phyloP scores from a whole-genome alignment of 53 echinoderm and acorn worm species.

The Actinopyga echinites region DNA sequence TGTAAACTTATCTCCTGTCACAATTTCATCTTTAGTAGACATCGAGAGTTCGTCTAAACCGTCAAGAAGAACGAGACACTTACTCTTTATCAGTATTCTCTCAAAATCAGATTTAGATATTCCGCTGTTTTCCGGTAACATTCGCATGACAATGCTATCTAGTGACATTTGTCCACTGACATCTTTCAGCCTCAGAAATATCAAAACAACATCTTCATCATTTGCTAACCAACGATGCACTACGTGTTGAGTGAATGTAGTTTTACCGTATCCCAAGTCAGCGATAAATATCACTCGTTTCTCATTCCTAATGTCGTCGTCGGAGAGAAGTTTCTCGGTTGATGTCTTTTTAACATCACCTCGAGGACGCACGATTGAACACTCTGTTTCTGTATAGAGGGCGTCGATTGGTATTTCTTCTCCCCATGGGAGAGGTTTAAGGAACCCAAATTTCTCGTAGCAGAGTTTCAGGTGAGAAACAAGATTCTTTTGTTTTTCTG shows the following conservation, averaged over 20 bases:
- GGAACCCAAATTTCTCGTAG: too few relatives aligned
- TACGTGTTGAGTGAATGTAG: slow-evolving; percentile 16
- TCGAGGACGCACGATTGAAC: too few relatives aligned
- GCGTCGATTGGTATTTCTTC: too few relatives aligned
- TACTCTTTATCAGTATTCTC: not conserved
- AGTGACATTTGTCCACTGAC: not conserved
- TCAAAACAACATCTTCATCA: not conserved
- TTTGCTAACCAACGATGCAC: slow-evolving; percentile 10
- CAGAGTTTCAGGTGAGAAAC: too few relatives aligned
- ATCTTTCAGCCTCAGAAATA: slow-evolving; percentile 16
- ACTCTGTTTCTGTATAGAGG: too few relatives aligned
- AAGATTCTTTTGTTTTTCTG: too few relatives aligned
- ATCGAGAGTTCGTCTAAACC: slow-evolving; percentile 8
- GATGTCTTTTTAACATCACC: not conserved
- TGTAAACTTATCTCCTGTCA: not conserved
- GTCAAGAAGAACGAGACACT: slow-evolving; percentile 18
- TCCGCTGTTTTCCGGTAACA: not conserved
- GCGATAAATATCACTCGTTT: not conserved
- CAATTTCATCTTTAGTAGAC: not conserved
- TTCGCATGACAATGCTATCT: not conserved
- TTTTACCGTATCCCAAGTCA: slow-evolving; percentile 33
- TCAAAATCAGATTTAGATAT: slow-evolving; percentile 1
- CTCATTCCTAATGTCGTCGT: not conserved
- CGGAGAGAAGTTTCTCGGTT: not conserved
- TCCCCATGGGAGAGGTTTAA: too few relatives aligned